Conservation (phyloP, 2,797 vertebrate genomes). For the Percopsis omiscomaycus region DNA sequence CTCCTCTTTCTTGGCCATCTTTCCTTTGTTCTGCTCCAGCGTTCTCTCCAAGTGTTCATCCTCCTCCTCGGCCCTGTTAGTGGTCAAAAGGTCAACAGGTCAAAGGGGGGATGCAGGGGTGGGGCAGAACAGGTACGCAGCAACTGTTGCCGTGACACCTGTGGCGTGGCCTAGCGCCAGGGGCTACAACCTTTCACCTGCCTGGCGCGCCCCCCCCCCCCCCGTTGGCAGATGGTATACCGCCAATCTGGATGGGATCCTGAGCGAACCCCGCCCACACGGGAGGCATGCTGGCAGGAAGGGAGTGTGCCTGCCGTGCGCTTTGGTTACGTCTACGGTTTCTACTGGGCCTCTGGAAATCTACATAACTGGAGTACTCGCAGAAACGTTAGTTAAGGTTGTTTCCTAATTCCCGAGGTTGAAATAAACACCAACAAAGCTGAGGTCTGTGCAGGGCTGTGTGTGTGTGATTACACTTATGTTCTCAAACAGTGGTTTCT, state of each 20-base stretch:
- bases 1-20: slow-evolving; percentile 99
- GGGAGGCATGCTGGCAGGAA: slow-evolving; percentile 27
- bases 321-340: slow-evolving; percentile 7
- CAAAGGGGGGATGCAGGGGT: background rate
- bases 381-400: background rate
- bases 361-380: slow-evolving; percentile 6
- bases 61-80: slow-evolving; percentile 93
- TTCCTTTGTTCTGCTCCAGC: slow-evolving; percentile 99
- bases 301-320: background rate
- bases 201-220: slow-evolving; percentile 11
- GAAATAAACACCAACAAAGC: too few species aligned
- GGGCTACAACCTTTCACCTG: slow-evolving; percentile 53
- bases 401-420: too few species aligned
- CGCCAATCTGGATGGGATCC: slow-evolving; percentile 41
- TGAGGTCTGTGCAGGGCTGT: too few species aligned
- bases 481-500: too few species aligned
- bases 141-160: slow-evolving; percentile 30
- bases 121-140: slow-evolving; percentile 31
- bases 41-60: slow-evolving; percentile 98
- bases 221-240: slow-evolving; percentile 19
- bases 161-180: slow-evolving; percentile 43
- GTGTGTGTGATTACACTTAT: too few species aligned
- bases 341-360: slow-evolving; percentile 8
- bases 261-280: slow-evolving; percentile 13
- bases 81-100: slow-evolving; percentile 62